Evolutionary conservation across 2,113 vertebrate genomes (phyloP), one percentile per base, ranked within the genome.

Genomic region (Plecotus auritus): DNA sequence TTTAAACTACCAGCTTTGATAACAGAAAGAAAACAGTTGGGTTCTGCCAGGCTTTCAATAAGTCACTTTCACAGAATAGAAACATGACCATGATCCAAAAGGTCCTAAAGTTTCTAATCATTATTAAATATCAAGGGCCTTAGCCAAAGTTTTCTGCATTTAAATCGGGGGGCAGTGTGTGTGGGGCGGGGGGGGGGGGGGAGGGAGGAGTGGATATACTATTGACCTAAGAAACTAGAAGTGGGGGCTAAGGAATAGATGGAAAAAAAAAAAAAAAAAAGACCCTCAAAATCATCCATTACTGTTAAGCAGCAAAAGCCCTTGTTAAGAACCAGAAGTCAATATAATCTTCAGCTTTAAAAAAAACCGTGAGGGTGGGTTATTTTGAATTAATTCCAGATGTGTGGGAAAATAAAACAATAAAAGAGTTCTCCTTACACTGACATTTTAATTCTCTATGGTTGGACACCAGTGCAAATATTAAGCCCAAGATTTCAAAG

Each of bases 21-120:
- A 98, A 98, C 91, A 98, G 98, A 89, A 98, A 98, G 98, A 97
- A 81, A 96, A 98, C 96, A 97, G 97, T 97, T 98, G 96, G 69
- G 56, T 74, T 98, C 98, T 98, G 98, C 96, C 96, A 94, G 97
- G 96, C 96, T 96, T 95, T 78, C 69, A 97, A 49, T 86, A 94
- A 95, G 91, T 95, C 98, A 98, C 95, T 96, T 98, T 98, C 96
- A 97, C 85, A 97, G 37, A 8, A 42, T 16, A 96, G 94, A 98
- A 97, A 95, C 80, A 93, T 91, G 95, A 91, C 90, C 86, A 94
- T 96, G 88, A 98, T 76, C 97, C 96, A 97, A 91, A 96, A 97
- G 95, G 88, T 69, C 59, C 97, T 95, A 86, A 92, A 97, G 96
- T 9, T 95, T 96, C 97, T 86, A 82, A 96, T 96, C 93, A 95